phyloP scores from a whole-genome alignment of 2,888 invertebrate species.

The Stenotaenia linearis region DNA sequence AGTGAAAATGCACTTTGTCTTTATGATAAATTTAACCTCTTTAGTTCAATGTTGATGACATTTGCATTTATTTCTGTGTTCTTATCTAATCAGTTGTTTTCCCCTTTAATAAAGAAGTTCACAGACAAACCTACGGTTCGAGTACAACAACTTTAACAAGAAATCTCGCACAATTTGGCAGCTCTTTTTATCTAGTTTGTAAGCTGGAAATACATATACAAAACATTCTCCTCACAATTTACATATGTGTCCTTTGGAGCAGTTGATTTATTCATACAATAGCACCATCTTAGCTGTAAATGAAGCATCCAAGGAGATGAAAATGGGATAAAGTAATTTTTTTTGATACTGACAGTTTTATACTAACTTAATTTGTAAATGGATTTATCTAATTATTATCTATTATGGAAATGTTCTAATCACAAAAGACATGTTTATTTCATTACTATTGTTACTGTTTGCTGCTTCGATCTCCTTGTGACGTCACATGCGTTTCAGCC shows the following conservation, averaged over 20 bases:
- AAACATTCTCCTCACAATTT: constrained; percentile 7
- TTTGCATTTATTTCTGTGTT: constrained; percentile 2
- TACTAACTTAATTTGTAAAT: not conserved
- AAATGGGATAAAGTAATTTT: not conserved
- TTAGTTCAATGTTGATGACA: not conserved
- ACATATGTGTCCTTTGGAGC: constrained; percentile 16
- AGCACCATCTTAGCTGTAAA: constrained; percentile 26
- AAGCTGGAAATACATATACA: constrained; percentile 16
- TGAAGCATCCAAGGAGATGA: constrained; percentile 26
- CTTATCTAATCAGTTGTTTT: constrained; percentile 24
- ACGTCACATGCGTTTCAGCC: constrained; percentile 15
- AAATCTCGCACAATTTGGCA: constrained; percentile 21
- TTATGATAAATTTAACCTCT: not conserved
- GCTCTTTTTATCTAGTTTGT: constrained; percentile 2
- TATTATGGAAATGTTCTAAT: not conserved
- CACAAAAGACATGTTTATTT: not conserved
- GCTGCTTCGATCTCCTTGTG: constrained; percentile 10
- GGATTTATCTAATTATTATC: not conserved
- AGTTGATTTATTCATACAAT: constrained; percentile 13
- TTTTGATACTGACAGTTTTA: not conserved
- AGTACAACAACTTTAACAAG: constrained; percentile 19
- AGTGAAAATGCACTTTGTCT: not conserved
- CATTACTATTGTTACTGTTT: not conserved
- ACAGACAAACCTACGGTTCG: constrained; percentile 23
- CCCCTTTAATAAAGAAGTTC: constrained; percentile 5